Percentiles rank a stretch among this genome's conserved stretches.
Conservation (phyloP, 2,113 vertebrate species). For the Tragulus kanchil region DNA sequence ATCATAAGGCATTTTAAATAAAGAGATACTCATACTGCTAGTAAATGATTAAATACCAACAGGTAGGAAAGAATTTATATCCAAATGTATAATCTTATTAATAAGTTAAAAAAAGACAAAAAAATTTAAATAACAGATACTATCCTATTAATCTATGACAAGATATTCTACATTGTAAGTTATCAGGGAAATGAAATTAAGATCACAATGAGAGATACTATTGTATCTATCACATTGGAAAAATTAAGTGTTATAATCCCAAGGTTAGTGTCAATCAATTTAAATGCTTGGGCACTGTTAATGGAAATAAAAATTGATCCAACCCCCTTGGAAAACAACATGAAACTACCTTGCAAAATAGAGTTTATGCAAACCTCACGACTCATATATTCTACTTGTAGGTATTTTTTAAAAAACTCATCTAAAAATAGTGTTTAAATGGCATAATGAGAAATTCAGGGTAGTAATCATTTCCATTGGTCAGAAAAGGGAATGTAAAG, state of each 20-base stretch:
- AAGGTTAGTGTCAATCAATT: not conserved
- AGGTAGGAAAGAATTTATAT: not conserved
- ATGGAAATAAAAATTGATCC: not conserved
- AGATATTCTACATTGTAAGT: not conserved
- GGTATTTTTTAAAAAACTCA: not conserved
- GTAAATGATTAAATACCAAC: not conserved
- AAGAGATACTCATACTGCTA: not conserved
- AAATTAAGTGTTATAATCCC: not conserved
- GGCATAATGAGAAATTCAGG: not conserved
- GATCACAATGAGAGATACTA: not conserved
- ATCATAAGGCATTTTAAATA: not conserved
- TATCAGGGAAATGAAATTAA: not conserved
- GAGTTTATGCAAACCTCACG: not conserved
- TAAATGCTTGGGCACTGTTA: not conserved
- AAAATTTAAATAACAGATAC: not conserved
- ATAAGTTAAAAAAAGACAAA: not conserved
- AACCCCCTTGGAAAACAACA: not conserved
- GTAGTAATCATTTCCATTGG: not conserved
- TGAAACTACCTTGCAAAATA: not conserved
- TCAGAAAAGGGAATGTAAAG: not conserved
- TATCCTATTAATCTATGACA: not conserved
- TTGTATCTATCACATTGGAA: not conserved
- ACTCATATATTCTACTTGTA: not conserved
- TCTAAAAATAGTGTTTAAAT: not conserved
- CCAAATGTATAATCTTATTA: not conserved